Evolutionary conservation across 92 coral and sea anemone species (phyloP).

Genomic region (Siderastrea siderea): DNA sequence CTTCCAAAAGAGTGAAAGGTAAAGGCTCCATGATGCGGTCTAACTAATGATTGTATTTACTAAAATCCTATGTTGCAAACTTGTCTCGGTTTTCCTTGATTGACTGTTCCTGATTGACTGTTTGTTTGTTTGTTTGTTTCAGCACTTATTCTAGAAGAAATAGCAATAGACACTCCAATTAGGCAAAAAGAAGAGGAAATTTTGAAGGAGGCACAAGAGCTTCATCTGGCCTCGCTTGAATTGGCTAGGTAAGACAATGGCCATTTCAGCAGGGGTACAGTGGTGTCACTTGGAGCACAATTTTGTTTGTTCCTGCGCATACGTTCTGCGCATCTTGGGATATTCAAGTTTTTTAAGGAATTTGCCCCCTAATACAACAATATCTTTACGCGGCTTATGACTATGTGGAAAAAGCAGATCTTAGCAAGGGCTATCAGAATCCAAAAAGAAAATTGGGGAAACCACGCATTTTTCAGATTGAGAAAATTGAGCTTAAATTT

Average conservation of each 20-base stretch:
- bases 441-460: no score
- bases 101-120: not conserved
- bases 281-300: not conserved
- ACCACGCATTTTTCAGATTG: no score
- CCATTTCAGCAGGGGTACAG: no score
- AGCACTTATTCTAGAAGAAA: slow-evolving; percentile 97
- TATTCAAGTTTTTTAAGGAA: no score
- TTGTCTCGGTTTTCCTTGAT: not conserved
- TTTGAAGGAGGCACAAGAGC: slow-evolving; percentile 89
- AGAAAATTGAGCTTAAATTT: no score
- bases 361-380: no score
- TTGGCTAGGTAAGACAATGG: slow-evolving; percentile 81
- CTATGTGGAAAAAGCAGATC: no score
- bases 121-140: not conserved
- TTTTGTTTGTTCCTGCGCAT: no score
- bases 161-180: slow-evolving; percentile 93
- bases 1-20: slow-evolving; percentile 99
- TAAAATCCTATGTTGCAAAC: not conserved
- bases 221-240: slow-evolving; percentile 93
- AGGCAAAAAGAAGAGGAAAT: slow-evolving; percentile 86
- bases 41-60: not conserved
- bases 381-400: no score
- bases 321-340: no score
- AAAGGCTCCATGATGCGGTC: not conserved
- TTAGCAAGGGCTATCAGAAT: no score